These are phyloP conservation scores for Ctenicera cuprea DNA, from an alignment of 2,888 invertebrate species.

Conservation along the genomic window DNA sequence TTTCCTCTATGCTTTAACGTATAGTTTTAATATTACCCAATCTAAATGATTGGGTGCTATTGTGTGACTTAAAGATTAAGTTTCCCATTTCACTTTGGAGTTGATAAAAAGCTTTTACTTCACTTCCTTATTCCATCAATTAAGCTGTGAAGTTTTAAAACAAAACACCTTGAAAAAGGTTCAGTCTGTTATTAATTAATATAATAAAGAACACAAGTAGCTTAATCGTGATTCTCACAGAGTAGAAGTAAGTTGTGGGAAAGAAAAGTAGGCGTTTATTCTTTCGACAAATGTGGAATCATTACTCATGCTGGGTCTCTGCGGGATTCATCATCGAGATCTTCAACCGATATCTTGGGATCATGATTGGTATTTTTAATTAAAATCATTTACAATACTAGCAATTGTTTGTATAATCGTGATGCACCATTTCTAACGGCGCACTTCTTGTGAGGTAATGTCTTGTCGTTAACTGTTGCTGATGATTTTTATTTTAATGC, in stretches of 20 bases:
- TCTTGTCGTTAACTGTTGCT: conserved; percentile 41
- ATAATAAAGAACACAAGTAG: conserved; percentile 37
- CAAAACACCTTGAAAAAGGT: background rate
- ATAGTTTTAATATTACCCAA: no score
- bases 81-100: no score
- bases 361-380: conserved; percentile 68
- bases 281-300: conserved; percentile 62
- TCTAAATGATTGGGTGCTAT: no score
- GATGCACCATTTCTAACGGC: conserved; percentile 55
- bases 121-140: conserved; percentile 11
- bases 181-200: conserved; percentile 29
- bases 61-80: no score
- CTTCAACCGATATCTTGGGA: conserved; percentile 62
- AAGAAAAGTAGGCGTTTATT: conserved; percentile 63
- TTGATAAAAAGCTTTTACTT: background rate
- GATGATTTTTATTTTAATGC: conserved; percentile 31
- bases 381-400: conserved; percentile 64
- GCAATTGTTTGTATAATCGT: conserved; percentile 63
- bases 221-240: conserved; percentile 43
- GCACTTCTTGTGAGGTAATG: conserved; percentile 55
- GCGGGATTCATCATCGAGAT: conserved; percentile 61
- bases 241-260: conserved; percentile 56
- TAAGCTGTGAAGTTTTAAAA: background rate
- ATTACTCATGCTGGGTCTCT: conserved; percentile 63
- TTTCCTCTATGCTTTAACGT: no score